A percentile compares a stretch with the other conserved stretches of the same genome.
phyloP scores from a whole-genome alignment of 2,797 vertebrate genomes.

The Aeoliscus strigatus region DNA sequence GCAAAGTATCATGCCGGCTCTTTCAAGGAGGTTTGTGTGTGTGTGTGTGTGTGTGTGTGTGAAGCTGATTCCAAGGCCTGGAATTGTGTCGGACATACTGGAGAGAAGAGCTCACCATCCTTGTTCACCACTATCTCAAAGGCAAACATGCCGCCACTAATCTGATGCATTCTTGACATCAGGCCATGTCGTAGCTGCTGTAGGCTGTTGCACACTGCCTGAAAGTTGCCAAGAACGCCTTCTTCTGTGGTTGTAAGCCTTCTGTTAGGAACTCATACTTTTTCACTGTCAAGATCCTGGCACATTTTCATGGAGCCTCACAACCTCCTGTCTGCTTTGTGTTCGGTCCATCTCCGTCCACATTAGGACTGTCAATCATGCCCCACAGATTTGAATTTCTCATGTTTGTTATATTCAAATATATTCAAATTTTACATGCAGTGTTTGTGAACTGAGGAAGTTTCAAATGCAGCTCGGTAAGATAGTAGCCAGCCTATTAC shows the following conservation, averaged over 20 bases:
- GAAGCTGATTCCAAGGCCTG: conserved; percentile 13
- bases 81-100: conserved; percentile 27
- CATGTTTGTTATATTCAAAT: too few species aligned
- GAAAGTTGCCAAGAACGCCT: conserved; percentile 41
- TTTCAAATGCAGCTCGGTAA: too few species aligned
- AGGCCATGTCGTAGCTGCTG: conserved; percentile 52
- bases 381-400: too few species aligned
- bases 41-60: not conserved
- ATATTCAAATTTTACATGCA: too few species aligned
- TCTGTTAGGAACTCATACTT: conserved; percentile 27
- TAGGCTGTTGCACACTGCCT: conserved; percentile 31
- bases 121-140: conserved; percentile 49
- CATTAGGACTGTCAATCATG: too few species aligned
- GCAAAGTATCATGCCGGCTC: too few species aligned
- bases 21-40: conserved; percentile 1
- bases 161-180: conserved; percentile 61
- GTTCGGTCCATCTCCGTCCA: too few species aligned
- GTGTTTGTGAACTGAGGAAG: too few species aligned
- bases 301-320: conserved; percentile 4
- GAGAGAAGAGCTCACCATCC: conserved; percentile 26
- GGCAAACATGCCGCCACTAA: conserved; percentile 41
- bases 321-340: too few species aligned
- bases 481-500: too few species aligned
- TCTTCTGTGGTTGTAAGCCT: conserved; percentile 34
- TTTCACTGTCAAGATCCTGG: conserved; percentile 29